Evolutionary conservation across 2,797 vertebrate genomes (phyloP).

Genomic region (Brachyrhaphis roseni): DNA sequence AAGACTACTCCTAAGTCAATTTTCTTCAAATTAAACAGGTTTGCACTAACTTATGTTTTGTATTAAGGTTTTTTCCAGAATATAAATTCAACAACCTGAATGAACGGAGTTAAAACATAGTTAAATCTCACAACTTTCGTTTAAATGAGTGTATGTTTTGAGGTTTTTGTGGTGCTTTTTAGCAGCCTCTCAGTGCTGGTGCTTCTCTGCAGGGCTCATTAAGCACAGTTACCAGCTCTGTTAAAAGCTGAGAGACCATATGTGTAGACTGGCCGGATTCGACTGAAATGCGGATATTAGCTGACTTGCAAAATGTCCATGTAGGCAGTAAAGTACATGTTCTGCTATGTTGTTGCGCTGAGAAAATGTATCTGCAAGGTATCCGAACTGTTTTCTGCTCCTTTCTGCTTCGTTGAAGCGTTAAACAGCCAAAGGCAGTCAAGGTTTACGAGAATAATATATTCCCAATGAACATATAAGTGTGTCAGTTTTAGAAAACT

Average conservation of each 20-base stretch:
- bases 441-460: too few species aligned
- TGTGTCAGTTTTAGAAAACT: neutral
- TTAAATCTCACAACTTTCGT: neutral
- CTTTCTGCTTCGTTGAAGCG: neutral
- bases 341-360: neutral
- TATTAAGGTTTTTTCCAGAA: neutral
- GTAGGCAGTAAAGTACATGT: neutral
- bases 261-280: neutral
- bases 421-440: neutral
- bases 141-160: neutral
- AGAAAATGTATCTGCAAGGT: neutral
- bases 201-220: neutral
- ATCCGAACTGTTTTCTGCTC: neutral
- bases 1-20: too few species aligned
- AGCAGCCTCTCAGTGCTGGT: neutral
- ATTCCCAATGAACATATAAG: too few species aligned
- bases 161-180: neutral
- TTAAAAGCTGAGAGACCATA: neutral
- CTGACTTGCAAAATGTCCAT: neutral
- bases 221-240: neutral
- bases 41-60: neutral
- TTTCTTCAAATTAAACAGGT: neutral
- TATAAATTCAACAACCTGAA: neutral
- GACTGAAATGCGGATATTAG: neutral
- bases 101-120: neutral